Evolutionary conservation across 2,797 vertebrate genomes (phyloP).

Genomic region (Molossus molossus): DNA sequence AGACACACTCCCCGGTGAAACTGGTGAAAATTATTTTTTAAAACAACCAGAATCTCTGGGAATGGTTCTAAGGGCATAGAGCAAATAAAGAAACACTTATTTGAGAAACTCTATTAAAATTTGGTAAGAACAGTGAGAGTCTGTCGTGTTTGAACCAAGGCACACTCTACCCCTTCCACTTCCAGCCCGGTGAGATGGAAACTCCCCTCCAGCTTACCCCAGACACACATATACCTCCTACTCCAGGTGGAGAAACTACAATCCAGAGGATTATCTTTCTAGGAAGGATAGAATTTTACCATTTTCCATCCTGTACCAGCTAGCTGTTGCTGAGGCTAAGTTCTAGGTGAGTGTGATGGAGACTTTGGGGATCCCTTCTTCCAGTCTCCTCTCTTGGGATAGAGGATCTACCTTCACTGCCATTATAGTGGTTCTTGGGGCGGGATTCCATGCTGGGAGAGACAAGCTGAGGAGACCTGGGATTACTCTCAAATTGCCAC

Average conservation of each 20-base stretch:
- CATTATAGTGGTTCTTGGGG: background rate
- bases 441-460: background rate
- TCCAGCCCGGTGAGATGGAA: background rate
- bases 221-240: background rate
- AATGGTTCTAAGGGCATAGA: background rate
- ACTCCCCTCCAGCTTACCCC: background rate
- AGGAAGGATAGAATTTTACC: background rate
- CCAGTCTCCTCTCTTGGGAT: background rate
- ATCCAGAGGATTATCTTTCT: background rate
- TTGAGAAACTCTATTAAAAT: background rate
- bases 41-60: background rate
- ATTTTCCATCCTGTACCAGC: background rate
- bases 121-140: background rate
- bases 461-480: background rate
- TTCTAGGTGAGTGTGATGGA: background rate
- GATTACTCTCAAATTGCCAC: background rate
- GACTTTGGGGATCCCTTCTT: background rate
- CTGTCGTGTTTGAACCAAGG: background rate
- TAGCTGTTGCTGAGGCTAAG: background rate
- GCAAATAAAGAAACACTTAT: slow-evolving; percentile 25
- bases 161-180: background rate
- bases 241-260: background rate
- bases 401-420: background rate
- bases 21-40: slow-evolving; percentile 1
- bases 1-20: background rate